Base-by-base conservation (phyloP, 2,113 vertebrate genomes). In the Cochlearius cochlearius region DNA sequence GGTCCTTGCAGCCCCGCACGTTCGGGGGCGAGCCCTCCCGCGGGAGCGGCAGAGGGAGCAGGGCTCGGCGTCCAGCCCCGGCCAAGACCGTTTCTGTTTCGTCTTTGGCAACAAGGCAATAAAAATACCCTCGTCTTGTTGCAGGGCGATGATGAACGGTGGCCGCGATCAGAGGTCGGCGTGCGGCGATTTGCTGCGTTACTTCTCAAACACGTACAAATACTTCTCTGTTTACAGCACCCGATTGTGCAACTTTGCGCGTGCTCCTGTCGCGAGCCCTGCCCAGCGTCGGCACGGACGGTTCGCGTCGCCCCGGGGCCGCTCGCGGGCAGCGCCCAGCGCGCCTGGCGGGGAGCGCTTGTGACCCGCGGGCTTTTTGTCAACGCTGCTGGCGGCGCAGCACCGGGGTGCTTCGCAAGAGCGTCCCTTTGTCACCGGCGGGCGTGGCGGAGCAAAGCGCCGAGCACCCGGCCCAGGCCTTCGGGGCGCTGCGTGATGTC, bases 111-210 rank as follows among this genome's bases (percentile, higher is more conserved):
- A 18, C 27, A 39, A 69, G 79, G 81, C 93, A 79, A 7, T 79
- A 76, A 94, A 86, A 94, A 93, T 26, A 19, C 14, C 11, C 87
- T 50, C 0, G 6, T 49, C 64, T 34, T n/a, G 30, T 71, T 79
- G 95, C 6, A 0, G 75, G 32, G 9, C 0, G 5, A 38, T 92
- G 93, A 88, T 90, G 63, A 90, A 90, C 38, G 88, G 85, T 19
- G 85, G 81, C 56, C 45, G 88, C 4, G 50, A 94, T 25, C 92
- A 86, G 94, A 96, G 93, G 94, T 91, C 78, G 69, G 95, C 90
- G 9, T 4, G 20, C 82, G 21, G 93, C 58, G 52, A 45, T 93
- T 55, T 29, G 76, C 86, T 55, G 84, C 15, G 52, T 39, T 43
- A 9, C 92, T 92, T 47, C 92, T 92, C 74, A 34, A 62, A 5